These are phyloP conservation scores for Diplodus sargus DNA, from an alignment of 2,797 vertebrate genomes.

Conservation along the genomic window DNA sequence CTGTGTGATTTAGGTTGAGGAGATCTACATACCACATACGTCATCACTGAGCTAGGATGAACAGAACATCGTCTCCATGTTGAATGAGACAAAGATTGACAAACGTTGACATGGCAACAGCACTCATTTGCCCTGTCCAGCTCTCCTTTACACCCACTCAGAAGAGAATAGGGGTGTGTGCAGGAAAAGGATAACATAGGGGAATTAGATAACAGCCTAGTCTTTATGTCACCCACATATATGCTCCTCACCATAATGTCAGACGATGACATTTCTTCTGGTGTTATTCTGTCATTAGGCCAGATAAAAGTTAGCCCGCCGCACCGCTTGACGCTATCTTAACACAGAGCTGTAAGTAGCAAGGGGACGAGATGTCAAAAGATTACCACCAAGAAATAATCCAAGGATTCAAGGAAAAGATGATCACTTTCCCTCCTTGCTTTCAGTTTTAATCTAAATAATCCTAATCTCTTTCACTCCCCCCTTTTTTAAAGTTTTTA, in stretches of 20 bases:
- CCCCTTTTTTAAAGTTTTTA: constrained; percentile 44
- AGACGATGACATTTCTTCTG: constrained; percentile 39
- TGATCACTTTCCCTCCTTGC: constrained; percentile 70
- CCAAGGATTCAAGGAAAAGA: constrained; percentile 68
- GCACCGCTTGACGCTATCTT: constrained; percentile 67
- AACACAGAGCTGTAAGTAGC: constrained; percentile 65
- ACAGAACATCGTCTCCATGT: constrained; percentile 20
- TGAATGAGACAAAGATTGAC: constrained; percentile 41
- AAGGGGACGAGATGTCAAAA: constrained; percentile 71
- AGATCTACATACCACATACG: background rate
- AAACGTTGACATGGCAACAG: constrained; percentile 67
- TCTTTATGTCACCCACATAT: constrained; percentile 43
- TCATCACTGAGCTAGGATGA: constrained; percentile 19
- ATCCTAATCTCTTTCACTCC: constrained; percentile 67
- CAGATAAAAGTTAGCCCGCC: constrained; percentile 62
- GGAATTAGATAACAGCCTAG: constrained; percentile 38
- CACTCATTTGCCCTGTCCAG: constrained; percentile 40
- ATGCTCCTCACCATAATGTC: constrained; percentile 34
- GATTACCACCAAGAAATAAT: constrained; percentile 74
- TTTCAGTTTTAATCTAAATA: constrained; percentile 70
- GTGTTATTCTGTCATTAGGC: constrained; percentile 43
- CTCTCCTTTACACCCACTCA: constrained; percentile 47
- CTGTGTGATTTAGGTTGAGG: constrained; percentile 3
- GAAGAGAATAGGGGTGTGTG: constrained; percentile 31
- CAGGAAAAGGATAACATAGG: constrained; percentile 40